Evolutionary conservation across 2,113 vertebrate genomes (phyloP), one percentile per base, ranked within the genome.

Genomic region (Ophiodon elongatus): DNA sequence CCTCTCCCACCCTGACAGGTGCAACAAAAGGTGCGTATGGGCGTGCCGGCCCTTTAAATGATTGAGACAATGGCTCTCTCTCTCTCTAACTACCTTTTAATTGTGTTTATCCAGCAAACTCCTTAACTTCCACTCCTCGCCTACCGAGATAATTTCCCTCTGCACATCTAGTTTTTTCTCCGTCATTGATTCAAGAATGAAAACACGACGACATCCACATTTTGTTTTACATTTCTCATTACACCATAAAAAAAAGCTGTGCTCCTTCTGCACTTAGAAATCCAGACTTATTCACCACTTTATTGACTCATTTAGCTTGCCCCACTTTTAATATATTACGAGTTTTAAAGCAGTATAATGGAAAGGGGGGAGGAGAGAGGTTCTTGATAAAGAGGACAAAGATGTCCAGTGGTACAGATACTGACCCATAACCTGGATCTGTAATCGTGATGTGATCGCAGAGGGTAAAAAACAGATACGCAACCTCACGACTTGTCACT

Each of bases 401-500:
- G 13, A 50, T 25, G 25, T 14, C 67, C 4, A 63, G 11, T 13
- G 17, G 37, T 35, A 35, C 3, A 60, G 19, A 41, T 29, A 31
- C 0, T 29, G 17, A 45, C 11, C 11, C 13, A 2, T 60, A 39
- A 77, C 50, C 69, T 37, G 35, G 8, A 72, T 45, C 4, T 17
- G 19, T 37, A 45, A 69, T 1, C 47, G 11, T 39, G 7, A 73
- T 33, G 52, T 60, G 52, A 43, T 52, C 25, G 31, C 10, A 3
- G 21, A 45, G 7, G 25, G 23, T 23, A 9, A 10, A 64, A n/a
- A 64, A 39, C n/a, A 77, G 15, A 52, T 37, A 39, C 15, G 65
- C 69, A 73, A 54, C 54, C 37, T 50, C 35, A 37, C 50, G 64
- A 54, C 62, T 47, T 43, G 35, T 66, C 72, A 88, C 93, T 91